Base-by-base conservation (phyloP, 2,888 invertebrate species). In the Baronia brevicornis region DNA sequence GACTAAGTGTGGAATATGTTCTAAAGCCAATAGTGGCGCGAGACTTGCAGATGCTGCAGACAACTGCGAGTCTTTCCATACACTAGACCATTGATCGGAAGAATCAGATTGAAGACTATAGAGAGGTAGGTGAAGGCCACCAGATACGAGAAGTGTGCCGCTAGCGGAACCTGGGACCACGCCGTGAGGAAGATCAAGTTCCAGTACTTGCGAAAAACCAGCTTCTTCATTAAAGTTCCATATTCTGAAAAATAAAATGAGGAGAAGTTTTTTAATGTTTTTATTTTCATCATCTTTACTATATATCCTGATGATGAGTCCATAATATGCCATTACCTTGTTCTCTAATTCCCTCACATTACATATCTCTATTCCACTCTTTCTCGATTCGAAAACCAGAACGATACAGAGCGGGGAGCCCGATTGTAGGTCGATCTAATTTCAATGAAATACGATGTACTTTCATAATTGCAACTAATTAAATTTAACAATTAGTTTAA, bases 181-280 rank as follows among this genome's bases (percentile, higher is more conserved):
- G 2, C 88, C 88, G 30, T 85, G 86, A 1, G 89, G 89, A 1
- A 89, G 78, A 40, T 88, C 88, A 1, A 90, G 73, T 51, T 89
- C 89, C 0, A 90, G 64, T 0, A 90, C 89, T 79, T 90, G 89
- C 0, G 89, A 89, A 56, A 89, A 90, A 0, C 90, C 90, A 0
- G 89, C 88, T 62, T 90, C 89, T 55, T 90, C 89, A 52, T 90
- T 90, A 70, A 89, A 89, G 56, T 89, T 89, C 89, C 89, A 90
- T 38, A 90, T 86, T 54, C 90, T 89, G 68, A 23, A 77, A 69
- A 5, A n/a, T 7, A 15, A 19, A 2, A 12, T 11, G 6, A 28
- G 6, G n/a, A 7, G 14, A 13, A 2, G 5, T 8, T 8, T n/a
- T 1, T 15, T 9, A 15, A 6, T 11, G 9, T 12, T 3, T 26